Evolutionary conservation across 2,888 invertebrate genomes (phyloP), one percentile per base, ranked within the genome.

Genomic region (Rhingia campestris): DNA sequence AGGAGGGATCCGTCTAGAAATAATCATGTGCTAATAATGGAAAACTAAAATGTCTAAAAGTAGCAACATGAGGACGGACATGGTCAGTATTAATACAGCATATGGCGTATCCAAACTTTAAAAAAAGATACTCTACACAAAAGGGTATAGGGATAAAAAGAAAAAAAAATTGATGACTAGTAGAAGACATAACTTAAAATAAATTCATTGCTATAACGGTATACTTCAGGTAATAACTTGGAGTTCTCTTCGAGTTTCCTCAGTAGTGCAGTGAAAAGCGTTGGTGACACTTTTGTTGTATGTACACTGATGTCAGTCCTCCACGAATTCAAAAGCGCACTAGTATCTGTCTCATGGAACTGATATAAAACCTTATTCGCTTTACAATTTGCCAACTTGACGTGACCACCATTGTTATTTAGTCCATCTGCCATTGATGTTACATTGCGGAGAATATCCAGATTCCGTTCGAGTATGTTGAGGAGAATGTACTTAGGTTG

Each of bases 151-250:
- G 2, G 22, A 22, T 22, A 22, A 30, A 49, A 30, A 76, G 12
- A 53, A 56, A 70, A 51, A 35, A 39, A n/a, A n/a, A n/a, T n/a
- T n/a, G n/a, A 61, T 63, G 69, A 77, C 86, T 86, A 84, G 72
- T 88, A 91, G 67, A 90, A 91, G 37, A 91, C 88, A 70, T 91
- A 91, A 45, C 88, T 90, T 3, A 89, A 77, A 67, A 80, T 80
- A 61, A 90, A 89, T 37, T 87, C 86, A 84, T 90, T 89, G 7
- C 86, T 87, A 39, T 88, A 86, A 37, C 88, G 87, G 66, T 91
- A 87, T 77, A 88, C 87, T 73, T 86, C 86, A 4, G 91, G 90
- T 47, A 90, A 73, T 3, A 91, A 74, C 22, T 73, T 58, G 2
- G 88, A 72, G 14, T 91, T 90, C 1, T 74, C 53, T 4, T 87